Evolutionary conservation across 2,888 invertebrate species (phyloP).

Genomic region (Ceratothoa steindachneri): DNA sequence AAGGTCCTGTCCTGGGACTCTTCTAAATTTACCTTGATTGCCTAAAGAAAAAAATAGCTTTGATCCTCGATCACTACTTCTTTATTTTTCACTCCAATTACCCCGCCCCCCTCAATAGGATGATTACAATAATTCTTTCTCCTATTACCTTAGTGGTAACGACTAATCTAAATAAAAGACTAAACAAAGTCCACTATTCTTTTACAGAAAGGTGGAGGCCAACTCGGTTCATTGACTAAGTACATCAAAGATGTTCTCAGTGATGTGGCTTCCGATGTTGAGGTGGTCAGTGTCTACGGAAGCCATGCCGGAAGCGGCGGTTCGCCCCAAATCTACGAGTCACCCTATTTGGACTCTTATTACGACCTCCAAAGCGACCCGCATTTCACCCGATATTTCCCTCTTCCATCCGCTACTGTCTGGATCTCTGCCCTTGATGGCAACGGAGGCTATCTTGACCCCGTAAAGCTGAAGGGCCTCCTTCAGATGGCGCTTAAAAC

Average conservation of each 20-base stretch:
- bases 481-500: slow-evolving; percentile 23
- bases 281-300: slow-evolving; percentile 33
- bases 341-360: not conserved
- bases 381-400: not conserved
- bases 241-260: slow-evolving; percentile 19
- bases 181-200: too few relatives aligned
- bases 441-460: slow-evolving; percentile 18
- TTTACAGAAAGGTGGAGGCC: slow-evolving; percentile 28
- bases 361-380: not conserved
- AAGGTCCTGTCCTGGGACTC: too few relatives aligned
- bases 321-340: not conserved
- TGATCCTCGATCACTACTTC: too few relatives aligned
- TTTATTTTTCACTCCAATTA: too few relatives aligned
- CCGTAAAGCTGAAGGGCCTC: slow-evolving; percentile 36
- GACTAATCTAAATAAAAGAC: too few relatives aligned
- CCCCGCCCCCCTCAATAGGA: too few relatives aligned
- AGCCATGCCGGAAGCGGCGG: not conserved
- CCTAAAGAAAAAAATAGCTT: too few relatives aligned
- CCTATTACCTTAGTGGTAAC: too few relatives aligned
- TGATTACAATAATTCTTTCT: too few relatives aligned
- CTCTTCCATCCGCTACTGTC: slow-evolving; percentile 16
- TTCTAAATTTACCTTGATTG: too few relatives aligned
- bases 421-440: slow-evolving; percentile 22
- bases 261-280: slow-evolving; percentile 1
- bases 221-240: slow-evolving; percentile 24